Conservation (phyloP, 1,140 invertebrate genomes). For the Bombyx mori region DNA sequence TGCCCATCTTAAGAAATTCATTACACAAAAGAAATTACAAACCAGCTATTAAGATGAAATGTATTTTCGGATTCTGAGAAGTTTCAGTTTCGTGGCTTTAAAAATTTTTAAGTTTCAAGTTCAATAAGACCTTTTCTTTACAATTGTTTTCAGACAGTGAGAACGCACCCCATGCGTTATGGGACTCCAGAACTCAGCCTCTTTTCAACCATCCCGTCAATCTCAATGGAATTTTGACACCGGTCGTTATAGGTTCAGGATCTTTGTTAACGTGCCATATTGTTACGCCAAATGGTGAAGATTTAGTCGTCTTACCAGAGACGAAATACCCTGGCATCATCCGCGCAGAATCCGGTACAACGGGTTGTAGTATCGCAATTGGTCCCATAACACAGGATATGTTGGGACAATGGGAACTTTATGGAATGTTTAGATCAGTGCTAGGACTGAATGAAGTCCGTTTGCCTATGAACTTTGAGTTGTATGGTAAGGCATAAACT, state of each 20-base stretch:
- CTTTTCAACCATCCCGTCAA: conserved; percentile 14
- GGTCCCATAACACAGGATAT: conserved; percentile 9
- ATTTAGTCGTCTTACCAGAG: conserved; percentile 15
- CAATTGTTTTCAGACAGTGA: conserved; percentile 12
- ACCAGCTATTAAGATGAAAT: too few relatives aligned
- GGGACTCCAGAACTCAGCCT: not conserved
- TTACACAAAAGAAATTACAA: too few relatives aligned
- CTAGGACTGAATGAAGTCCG: conserved; percentile 9
- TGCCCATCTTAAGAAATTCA: too few relatives aligned
- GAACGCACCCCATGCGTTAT: conserved; percentile 2
- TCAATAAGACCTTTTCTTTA: not conserved
- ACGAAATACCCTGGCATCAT: conserved; percentile 16
- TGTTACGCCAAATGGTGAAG: conserved; percentile 23
- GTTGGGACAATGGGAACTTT: conserved; percentile 22
- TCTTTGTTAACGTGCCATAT: conserved; percentile 15
- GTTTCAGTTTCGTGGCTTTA: too few relatives aligned
- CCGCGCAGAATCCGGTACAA: not conserved
- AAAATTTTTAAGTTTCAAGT: too few relatives aligned
- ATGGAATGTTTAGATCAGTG: conserved; percentile 10
- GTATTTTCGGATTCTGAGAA: too few relatives aligned
- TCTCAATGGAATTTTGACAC: conserved; percentile 8
- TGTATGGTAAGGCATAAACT: conserved; percentile 16
- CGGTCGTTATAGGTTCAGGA: conserved; percentile 5
- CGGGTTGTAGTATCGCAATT: conserved; percentile 13
- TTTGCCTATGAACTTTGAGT: conserved; percentile 14